Base-by-base conservation (phyloP, 1,140 invertebrate genomes). In the Meloidogyne floridensis region DNA sequence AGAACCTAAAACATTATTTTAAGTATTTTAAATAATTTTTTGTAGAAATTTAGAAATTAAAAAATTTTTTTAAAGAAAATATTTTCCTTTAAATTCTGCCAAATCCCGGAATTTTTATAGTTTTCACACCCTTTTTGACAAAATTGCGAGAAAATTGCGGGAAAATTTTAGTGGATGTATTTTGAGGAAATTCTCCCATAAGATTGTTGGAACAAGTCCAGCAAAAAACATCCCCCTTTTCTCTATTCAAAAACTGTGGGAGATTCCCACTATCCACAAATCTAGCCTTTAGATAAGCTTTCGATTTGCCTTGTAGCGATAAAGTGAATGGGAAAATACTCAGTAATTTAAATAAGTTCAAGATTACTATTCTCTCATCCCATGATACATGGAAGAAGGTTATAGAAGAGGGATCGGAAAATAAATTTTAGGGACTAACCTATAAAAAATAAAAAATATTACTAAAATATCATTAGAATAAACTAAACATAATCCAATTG, bases 221-320 rank as follows among this genome's bases (percentile, higher is more conserved):
- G 53, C 3, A 11, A 53, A 20, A 72, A 43, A 8, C 10, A 15
- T 20, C 15, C 2, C 4, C 32, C 32, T 32, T 65, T 78, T 10
- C 32, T 1, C 56, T 32, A 15, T 59, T 70, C 76, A 59, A 20
- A 32, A 20, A 69, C 65, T 79, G 77, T 65, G 77, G 53, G 77
- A 79, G 65, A 71, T 79, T 79, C 77, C 77, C 77, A 79, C 65
- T 72, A 74, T 74, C 77, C 18, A 79, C 65, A 79, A 7, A 56
- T 54, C 6, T 65, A 13, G 56, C 42, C 32, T 10, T 78, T 32
- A 13, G 5, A n/a, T 47, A 20, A 18, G 32, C 3, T 69, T 15
- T 10, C 53, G 77, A 59, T 54, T 74, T 54, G 18, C 18, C 18
- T 42, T 59, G n/a, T 9, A 13, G 59, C 11, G 56, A 42, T 32